These are phyloP conservation scores for Anneissia japonica DNA, from an alignment of 35 echinoderm and acorn worm genomes.

Conservation along the genomic window DNA sequence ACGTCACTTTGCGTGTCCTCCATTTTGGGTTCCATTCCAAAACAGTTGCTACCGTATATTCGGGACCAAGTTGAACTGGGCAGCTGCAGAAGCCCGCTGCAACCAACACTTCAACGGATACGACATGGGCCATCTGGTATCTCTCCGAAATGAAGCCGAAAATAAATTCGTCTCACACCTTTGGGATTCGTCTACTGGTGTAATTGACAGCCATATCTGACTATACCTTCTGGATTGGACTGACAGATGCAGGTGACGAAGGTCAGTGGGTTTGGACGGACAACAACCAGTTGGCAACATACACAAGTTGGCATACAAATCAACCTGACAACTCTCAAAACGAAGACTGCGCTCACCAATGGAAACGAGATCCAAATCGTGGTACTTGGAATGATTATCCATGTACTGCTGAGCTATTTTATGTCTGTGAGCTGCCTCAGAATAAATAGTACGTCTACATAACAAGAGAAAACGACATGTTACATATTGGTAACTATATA, in stretches of 20 bases:
- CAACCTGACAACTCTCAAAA: too few species aligned
- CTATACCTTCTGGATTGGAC: too few species aligned
- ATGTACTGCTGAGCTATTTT: too few species aligned
- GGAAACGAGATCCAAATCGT: too few species aligned
- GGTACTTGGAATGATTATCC: too few species aligned
- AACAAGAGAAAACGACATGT: too few species aligned
- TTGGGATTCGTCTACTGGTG: neutral
- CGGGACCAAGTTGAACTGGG: neutral
- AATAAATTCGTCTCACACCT: neutral
- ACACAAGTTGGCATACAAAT: too few species aligned
- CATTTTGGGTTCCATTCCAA: neutral
- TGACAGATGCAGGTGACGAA: neutral
- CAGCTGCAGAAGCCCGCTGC: neutral
- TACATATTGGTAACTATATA: too few species aligned
- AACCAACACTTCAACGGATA: neutral
- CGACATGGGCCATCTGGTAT: neutral
- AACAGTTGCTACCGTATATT: neutral
- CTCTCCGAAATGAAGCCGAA: neutral
- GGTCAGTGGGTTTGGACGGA: too few species aligned
- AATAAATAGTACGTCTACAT: too few species aligned
- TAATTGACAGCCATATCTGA: neutral
- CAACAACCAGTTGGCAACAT: too few species aligned
- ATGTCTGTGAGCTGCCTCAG: too few species aligned
- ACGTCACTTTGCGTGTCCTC: neutral
- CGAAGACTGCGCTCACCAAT: neutral